Percentiles rank a stretch among this genome's conserved stretches.
These are phyloP conservation scores for Lutjanus erythropterus DNA, from an alignment of 2,113 vertebrate genomes.

Conservation along the genomic window DNA sequence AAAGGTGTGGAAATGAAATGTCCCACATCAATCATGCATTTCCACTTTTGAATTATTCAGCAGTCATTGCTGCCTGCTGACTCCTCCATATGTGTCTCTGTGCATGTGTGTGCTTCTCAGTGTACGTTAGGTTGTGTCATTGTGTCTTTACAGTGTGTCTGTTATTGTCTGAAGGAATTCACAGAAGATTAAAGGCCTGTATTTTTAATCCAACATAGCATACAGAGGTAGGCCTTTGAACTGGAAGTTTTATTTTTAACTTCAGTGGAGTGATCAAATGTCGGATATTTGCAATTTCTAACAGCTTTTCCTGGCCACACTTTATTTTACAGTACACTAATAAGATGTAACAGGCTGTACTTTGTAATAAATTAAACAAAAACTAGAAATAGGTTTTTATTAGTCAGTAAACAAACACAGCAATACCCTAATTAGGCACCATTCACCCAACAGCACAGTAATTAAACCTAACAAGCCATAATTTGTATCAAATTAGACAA, in stretches of 20 bases:
- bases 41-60: slow-evolving; percentile 91
- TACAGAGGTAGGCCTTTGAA: slow-evolving; percentile 13
- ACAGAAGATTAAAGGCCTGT: not conserved
- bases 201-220: not conserved
- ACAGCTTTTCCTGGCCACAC: not conserved
- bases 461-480: too few relatives aligned
- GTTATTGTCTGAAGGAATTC: slow-evolving; percentile 13
- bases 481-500: too few relatives aligned
- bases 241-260: not conserved
- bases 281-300: not conserved
- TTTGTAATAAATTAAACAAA: too few relatives aligned
- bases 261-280: not conserved
- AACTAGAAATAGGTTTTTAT: too few relatives aligned
- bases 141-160: slow-evolving; percentile 19
- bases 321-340: too few relatives aligned
- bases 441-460: too few relatives aligned
- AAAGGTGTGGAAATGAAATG: slow-evolving; percentile 84
- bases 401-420: too few relatives aligned
- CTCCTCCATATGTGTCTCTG: slow-evolving; percentile 52
- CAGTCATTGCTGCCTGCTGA: slow-evolving; percentile 75
- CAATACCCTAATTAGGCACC: too few relatives aligned
- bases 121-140: slow-evolving; percentile 13
- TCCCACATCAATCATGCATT: slow-evolving; percentile 94
- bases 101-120: not conserved
- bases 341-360: too few relatives aligned